A percentile compares a stretch with the other conserved stretches of the same genome.
Evolutionary conservation across 2,797 vertebrate species (phyloP).

Genomic region (Schizopygopsis malacanthus): DNA sequence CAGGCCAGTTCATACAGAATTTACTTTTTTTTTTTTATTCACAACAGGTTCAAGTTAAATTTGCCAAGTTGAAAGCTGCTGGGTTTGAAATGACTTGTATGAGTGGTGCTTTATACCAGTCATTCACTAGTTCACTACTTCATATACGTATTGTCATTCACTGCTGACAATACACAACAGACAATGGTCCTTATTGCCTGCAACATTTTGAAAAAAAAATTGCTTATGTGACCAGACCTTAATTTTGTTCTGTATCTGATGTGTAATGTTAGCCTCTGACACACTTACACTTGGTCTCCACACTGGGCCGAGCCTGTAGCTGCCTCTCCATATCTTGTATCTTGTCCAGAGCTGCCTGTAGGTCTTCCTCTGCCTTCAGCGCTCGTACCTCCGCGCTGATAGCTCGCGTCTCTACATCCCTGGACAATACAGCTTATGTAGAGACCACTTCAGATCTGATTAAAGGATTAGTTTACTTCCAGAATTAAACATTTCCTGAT

Average conservation of each 20-base stretch:
- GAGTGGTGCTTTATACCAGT: background rate
- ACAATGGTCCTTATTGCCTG: background rate
- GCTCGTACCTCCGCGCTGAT: conserved; percentile 79
- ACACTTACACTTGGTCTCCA: conserved; percentile 52
- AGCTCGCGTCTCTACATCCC: conserved; percentile 76
- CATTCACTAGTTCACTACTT: background rate
- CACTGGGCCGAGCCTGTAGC: conserved; percentile 61
- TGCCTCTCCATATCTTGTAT: conserved; percentile 81
- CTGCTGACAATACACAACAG: background rate
- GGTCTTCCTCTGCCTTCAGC: conserved; percentile 78
- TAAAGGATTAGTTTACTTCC: background rate
- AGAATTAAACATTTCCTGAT: background rate
- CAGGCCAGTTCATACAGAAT: background rate
- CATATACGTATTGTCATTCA: background rate
- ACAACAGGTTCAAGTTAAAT: background rate
- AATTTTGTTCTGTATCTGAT: background rate
- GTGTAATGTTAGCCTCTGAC: background rate
- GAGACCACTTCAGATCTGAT: background rate
- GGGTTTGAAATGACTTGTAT: background rate
- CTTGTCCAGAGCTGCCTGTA: conserved; percentile 80
- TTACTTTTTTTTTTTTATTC: background rate
- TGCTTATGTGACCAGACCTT: background rate
- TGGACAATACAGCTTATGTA: conserved; percentile 62
- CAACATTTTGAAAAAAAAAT: no score
- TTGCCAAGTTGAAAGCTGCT: background rate